Evolutionary conservation across 2,888 invertebrate species (phyloP).

Genomic region (Parelbella ahira): DNA sequence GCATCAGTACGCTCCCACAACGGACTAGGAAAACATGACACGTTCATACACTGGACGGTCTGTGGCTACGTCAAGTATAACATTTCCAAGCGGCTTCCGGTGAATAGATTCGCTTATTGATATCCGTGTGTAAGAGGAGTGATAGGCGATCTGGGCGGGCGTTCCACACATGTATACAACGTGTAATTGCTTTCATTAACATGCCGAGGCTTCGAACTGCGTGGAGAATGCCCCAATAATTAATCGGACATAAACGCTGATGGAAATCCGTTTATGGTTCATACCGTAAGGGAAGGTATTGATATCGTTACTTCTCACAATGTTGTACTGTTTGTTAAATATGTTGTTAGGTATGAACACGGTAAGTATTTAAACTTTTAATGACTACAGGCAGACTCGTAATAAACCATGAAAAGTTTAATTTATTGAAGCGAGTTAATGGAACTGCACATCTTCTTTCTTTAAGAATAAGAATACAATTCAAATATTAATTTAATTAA

Average conservation of each 20-base stretch:
- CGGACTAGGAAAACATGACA: conserved; percentile 36
- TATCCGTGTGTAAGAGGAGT: conserved; percentile 37
- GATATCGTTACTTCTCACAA: conserved; percentile 11
- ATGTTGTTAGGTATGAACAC: conserved; percentile 11
- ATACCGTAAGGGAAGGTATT: conserved; percentile 29
- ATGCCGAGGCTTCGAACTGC: conserved; percentile 52
- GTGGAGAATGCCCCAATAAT: conserved; percentile 67
- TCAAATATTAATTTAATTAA: no score
- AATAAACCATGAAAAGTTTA: conserved; percentile 24
- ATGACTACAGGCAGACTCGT: conserved; percentile 21
- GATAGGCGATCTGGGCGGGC: conserved; percentile 34
- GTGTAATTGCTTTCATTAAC: conserved; percentile 74
- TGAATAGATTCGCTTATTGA: conserved; percentile 47
- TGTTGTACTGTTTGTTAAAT: not conserved
- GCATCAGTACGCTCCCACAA: conserved; percentile 2
- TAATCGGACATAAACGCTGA: conserved; percentile 62
- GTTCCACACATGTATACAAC: conserved; percentile 42
- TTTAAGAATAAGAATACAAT: no score
- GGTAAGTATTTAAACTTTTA: conserved; percentile 23
- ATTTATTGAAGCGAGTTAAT: conserved; percentile 15
- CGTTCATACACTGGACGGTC: conserved; percentile 15
- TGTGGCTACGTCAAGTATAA: not conserved
- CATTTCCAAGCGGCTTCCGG: conserved; percentile 18
- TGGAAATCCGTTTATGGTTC: conserved; percentile 49
- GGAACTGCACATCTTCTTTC: no score